Conservation (phyloP, 2,797 vertebrate species). For the Leucoraja ocellata region DNA sequence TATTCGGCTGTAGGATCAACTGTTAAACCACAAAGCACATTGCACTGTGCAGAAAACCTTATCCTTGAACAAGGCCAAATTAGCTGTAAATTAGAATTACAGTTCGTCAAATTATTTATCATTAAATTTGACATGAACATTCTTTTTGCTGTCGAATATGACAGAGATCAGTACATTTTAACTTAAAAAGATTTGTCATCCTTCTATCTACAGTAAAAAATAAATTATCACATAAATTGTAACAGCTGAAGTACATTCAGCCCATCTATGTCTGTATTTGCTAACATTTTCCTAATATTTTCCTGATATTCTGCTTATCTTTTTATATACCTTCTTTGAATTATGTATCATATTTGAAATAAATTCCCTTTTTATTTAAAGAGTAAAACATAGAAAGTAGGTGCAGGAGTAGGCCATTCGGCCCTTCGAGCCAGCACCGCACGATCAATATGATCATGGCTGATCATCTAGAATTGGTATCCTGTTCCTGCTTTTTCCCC, state of each 20-base stretch:
- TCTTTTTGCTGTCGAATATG: background rate
- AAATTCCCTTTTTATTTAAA: background rate
- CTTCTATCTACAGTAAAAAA: background rate
- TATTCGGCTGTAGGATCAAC: background rate
- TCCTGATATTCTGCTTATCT: background rate
- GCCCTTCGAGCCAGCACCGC: too few relatives aligned
- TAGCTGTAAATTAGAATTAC: background rate
- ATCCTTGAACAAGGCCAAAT: slow-evolving; percentile 12
- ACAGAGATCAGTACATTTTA: background rate
- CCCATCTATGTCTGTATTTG: background rate
- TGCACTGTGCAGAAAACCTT: background rate
- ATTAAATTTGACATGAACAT: background rate
- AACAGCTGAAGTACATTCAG: background rate
- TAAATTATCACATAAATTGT: too few relatives aligned
- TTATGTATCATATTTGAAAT: background rate
- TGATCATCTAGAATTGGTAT: too few relatives aligned
- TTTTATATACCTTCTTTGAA: background rate
- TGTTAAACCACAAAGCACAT: background rate
- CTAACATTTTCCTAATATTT: background rate
- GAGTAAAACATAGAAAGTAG: too few relatives aligned
- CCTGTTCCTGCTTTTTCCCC: too few relatives aligned
- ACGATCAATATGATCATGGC: too few relatives aligned
- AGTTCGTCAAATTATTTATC: background rate
- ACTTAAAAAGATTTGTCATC: background rate
- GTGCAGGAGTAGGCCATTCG: too few relatives aligned